These are phyloP conservation scores for Simalia tracyae DNA, from an alignment of 2,797 vertebrate species.

Conservation along the genomic window DNA sequence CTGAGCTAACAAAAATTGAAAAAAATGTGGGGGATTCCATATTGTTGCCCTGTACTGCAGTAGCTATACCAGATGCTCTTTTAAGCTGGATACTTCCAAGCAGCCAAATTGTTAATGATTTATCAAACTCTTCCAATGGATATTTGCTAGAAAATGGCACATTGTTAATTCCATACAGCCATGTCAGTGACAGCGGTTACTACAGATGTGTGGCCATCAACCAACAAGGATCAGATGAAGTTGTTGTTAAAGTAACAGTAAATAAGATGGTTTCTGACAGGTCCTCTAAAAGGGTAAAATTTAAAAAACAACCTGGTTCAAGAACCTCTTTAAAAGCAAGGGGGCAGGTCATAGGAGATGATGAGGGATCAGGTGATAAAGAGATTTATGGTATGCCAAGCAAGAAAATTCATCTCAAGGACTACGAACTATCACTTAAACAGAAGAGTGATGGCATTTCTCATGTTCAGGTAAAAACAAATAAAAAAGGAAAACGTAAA, in stretches of 20 bases:
- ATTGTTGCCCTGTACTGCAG: conserved; percentile 75
- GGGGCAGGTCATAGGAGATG: conserved; percentile 65
- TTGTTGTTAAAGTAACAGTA: conserved; percentile 76
- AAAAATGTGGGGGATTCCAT: conserved; percentile 74
- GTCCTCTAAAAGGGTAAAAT: conserved; percentile 63
- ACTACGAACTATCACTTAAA: conserved; percentile 46
- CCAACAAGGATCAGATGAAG: conserved; percentile 79
- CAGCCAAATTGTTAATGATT: conserved; percentile 66
- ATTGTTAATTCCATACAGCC: conserved; percentile 76
- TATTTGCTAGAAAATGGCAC: conserved; percentile 78
- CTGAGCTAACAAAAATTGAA: conserved; percentile 63
- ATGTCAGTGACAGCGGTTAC: conserved; percentile 78
- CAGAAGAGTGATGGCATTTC: conserved; percentile 28
- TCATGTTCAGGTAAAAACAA: conserved; percentile 49
- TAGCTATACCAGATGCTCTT: conserved; percentile 80
- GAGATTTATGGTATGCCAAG: conserved; percentile 19
- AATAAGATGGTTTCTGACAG: conserved; percentile 69
- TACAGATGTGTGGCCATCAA: conserved; percentile 89
- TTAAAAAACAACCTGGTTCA: conserved; percentile 66
- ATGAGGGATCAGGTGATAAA: conserved; percentile 80
- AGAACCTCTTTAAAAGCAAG: conserved; percentile 73
- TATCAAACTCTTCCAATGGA: conserved; percentile 74
- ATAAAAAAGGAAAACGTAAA: conserved; percentile 67
- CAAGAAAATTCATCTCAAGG: conserved; percentile 45
- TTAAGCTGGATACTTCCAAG: conserved; percentile 87